A percentile compares a stretch with the other conserved stretches of the same genome.
These are phyloP conservation scores for Acropora yongei DNA, from an alignment of 64 coral and sea anemone species.

Conservation along the genomic window DNA sequence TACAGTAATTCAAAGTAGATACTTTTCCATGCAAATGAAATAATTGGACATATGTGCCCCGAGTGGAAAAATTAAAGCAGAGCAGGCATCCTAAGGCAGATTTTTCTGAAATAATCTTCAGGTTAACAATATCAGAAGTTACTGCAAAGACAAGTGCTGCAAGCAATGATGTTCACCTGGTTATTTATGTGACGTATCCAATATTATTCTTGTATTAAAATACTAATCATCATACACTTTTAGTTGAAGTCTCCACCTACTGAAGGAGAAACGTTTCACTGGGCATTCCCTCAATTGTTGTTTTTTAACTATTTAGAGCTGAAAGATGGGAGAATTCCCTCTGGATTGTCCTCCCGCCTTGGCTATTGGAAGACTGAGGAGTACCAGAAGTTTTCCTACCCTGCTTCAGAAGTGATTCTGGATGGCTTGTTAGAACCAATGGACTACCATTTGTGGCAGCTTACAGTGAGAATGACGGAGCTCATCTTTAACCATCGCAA, in stretches of 20 bases:
- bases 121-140: neutral
- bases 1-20: neutral
- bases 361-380: conserved; percentile 47
- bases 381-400: conserved; percentile 18
- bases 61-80: too few species aligned
- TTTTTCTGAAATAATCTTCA: neutral
- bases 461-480: conserved; percentile 42
- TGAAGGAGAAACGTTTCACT: too few species aligned
- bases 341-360: neutral
- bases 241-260: neutral
- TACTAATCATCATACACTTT: neutral
- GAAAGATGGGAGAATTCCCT: conserved; percentile 20
- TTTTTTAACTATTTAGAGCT: conserved; percentile 6
- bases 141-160: too few species aligned
- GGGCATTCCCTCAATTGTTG: neutral
- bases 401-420: conserved; percentile 29
- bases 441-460: conserved; percentile 54
- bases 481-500: conserved; percentile 32
- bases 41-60: neutral
- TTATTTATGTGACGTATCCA: neutral
- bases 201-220: neutral
- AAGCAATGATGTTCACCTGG: neutral
- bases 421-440: conserved; percentile 21
- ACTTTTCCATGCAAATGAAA: neutral
- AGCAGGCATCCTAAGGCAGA: neutral